A percentile compares a stretch with the other conserved stretches of the same genome.
phyloP scores from a whole-genome alignment of 2,797 vertebrate genomes.

The Selene dorsalis region DNA sequence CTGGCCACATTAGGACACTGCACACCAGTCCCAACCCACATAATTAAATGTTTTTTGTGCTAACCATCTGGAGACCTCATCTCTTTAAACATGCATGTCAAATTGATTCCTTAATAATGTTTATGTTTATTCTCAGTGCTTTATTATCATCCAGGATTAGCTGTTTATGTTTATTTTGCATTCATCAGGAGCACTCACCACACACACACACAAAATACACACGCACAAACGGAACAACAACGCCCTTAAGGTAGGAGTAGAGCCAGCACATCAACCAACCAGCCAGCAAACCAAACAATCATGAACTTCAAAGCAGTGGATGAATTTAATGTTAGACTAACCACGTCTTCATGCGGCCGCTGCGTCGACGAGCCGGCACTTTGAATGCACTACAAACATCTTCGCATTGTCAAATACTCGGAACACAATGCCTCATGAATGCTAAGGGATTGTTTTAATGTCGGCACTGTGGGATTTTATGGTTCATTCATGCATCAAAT shows the following conservation, averaged over 20 bases:
- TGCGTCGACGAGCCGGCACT: conserved; percentile 40
- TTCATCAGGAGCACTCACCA: conserved; percentile 30
- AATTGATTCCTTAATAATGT: conserved; percentile 84
- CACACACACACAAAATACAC: not conserved
- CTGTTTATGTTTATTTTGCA: conserved; percentile 71
- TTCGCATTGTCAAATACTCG: conserved; percentile 25
- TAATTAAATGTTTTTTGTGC: conserved; percentile 82
- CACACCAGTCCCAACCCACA: conserved; percentile 71
- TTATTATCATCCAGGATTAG: conserved; percentile 80
- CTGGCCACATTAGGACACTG: conserved; percentile 74
- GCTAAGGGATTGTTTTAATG: conserved; percentile 26
- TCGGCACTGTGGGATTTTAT: conserved; percentile 45
- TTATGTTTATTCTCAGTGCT: conserved; percentile 75
- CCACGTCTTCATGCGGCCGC: conserved; percentile 53
- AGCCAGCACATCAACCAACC: conserved; percentile 32
- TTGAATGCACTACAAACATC: conserved; percentile 37
- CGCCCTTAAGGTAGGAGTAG: conserved; percentile 55
- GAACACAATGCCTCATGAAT: conserved; percentile 30
- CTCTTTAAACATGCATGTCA: conserved; percentile 79
- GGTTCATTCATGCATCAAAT: conserved; percentile 64
- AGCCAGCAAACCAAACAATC: conserved; percentile 58
- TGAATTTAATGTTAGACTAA: conserved; percentile 56
- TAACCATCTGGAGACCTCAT: conserved; percentile 80
- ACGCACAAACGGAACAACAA: conserved; percentile 29
- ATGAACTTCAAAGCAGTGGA: conserved; percentile 61